phyloP scores from a whole-genome alignment of 2,888 invertebrate genomes.

The Apotomis capreana region DNA sequence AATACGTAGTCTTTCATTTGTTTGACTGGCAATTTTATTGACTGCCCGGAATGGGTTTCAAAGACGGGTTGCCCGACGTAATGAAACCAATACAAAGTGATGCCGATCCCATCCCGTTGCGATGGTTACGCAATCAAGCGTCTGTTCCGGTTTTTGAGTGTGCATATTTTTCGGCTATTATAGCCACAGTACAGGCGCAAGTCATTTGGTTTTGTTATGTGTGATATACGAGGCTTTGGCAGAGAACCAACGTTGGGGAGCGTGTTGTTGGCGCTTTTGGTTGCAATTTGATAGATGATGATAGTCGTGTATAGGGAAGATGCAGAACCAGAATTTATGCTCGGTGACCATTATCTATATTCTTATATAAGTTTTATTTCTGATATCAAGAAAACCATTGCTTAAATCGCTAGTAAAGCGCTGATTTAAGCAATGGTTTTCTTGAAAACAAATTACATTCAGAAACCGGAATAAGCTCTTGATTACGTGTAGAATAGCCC shows the following conservation, averaged over 20 bases:
- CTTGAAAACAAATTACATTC: background rate
- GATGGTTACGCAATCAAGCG: no score
- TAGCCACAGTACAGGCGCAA: background rate
- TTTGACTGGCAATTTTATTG: no score
- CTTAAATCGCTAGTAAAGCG: no score
- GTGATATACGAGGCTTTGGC: constrained; percentile 12
- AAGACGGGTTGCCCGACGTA: no score
- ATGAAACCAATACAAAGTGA: no score
- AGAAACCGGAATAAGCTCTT: background rate
- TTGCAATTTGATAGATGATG: constrained; percentile 8
- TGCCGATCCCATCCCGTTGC: no score
- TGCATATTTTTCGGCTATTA: constrained; percentile 3
- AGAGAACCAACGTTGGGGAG: constrained; percentile 9
- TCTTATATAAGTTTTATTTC: no score
- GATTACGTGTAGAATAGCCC: background rate
- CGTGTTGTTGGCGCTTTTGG: constrained; percentile 13
- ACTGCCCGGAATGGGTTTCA: no score
- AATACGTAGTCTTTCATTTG: no score
- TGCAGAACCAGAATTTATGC: background rate
- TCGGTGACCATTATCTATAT: no score
- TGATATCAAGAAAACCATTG: no score
- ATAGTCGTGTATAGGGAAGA: background rate
- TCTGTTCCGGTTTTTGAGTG: background rate
- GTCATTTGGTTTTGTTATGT: constrained; percentile 17
- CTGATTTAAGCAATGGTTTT: no score